Evolutionary conservation across 2,113 vertebrate species (phyloP).

Genomic region (Rhynchomys soricoides): DNA sequence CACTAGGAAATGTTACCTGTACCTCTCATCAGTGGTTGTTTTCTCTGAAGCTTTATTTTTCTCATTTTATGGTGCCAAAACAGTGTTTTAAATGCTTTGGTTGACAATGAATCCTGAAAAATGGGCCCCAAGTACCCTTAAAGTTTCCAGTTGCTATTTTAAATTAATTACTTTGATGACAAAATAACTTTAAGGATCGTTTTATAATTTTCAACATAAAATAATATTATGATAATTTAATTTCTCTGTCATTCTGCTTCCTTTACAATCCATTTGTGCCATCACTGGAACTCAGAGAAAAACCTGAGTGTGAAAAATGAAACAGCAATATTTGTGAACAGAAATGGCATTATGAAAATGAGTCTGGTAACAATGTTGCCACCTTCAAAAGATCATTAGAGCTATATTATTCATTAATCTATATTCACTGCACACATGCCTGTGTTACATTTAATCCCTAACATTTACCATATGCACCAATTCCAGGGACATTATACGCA

Average conservation of each 20-base stretch:
- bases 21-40: slow-evolving; percentile 18
- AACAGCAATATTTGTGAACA: neutral
- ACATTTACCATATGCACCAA: neutral
- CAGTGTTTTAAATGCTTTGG: slow-evolving; percentile 60
- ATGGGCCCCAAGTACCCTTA: slow-evolving; percentile 55
- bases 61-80: slow-evolving; percentile 43
- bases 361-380: neutral
- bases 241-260: neutral
- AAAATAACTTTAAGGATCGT: slow-evolving; percentile 71
- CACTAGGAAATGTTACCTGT: slow-evolving; percentile 71
- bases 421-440: neutral
- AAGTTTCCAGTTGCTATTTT: slow-evolving; percentile 67
- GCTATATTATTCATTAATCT: neutral
- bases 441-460: neutral
- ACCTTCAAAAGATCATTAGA: neutral
- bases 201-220: slow-evolving; percentile 65
- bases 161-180: slow-evolving; percentile 75
- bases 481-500: neutral
- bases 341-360: neutral
- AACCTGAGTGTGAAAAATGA: neutral
- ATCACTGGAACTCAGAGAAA: slow-evolving; percentile 12
- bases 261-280: neutral
- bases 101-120: slow-evolving; percentile 73
- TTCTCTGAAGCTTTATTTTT: slow-evolving; percentile 65
- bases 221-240: slow-evolving; percentile 47